Percentiles rank a stretch among this genome's conserved stretches.
phyloP scores from a whole-genome alignment of 2,113 vertebrate genomes.

The Panthera leo region DNA sequence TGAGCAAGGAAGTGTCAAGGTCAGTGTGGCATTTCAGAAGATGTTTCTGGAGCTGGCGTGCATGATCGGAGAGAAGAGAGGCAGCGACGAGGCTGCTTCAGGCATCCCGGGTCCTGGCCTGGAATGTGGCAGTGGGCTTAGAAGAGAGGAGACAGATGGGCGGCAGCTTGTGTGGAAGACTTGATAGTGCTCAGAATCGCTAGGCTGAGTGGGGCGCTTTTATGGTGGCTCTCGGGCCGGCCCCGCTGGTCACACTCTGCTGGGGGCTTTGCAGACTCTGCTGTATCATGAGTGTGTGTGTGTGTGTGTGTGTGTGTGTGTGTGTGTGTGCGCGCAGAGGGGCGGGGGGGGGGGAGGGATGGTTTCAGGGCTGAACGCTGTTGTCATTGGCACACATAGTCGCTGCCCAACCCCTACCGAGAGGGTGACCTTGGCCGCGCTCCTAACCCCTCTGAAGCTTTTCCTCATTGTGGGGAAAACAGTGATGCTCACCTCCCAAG shows the following conservation, averaged over 20 bases:
- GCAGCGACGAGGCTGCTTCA: background rate
- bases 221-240: background rate
- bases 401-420: background rate
- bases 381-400: background rate
- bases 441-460: background rate
- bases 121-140: background rate
- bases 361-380: background rate
- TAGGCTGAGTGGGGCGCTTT: background rate
- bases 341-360: no score
- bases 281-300: background rate
- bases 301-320: no score
- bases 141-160: background rate
- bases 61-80: background rate
- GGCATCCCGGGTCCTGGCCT: background rate
- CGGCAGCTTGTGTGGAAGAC: background rate
- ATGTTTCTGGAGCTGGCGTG: background rate
- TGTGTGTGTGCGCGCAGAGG: no score
- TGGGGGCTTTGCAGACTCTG: background rate
- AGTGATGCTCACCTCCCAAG: background rate
- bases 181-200: background rate
- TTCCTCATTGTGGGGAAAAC: background rate
- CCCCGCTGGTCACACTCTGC: rapidly evolving
- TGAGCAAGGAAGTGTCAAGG: background rate
- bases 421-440: background rate
- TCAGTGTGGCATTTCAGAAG: background rate